Conservation (phyloP, 2,888 invertebrate genomes). For the Baronia brevicornis region DNA sequence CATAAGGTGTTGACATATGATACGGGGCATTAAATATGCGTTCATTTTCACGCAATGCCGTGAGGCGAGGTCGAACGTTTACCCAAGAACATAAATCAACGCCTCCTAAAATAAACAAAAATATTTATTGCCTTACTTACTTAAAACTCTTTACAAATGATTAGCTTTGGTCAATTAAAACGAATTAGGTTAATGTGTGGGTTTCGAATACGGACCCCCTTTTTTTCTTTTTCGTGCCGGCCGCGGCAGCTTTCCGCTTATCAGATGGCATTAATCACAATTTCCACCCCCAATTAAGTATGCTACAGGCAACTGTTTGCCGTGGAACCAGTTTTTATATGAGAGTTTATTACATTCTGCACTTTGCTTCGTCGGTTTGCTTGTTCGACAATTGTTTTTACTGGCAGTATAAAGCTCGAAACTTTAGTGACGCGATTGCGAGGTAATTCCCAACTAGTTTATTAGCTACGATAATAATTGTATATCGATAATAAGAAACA, state of each 20-base stretch:
- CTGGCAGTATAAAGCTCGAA: slow-evolving; percentile 41
- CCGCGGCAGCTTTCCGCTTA: slow-evolving; percentile 47
- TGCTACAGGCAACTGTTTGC: slow-evolving; percentile 40
- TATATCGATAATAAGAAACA: too few species aligned
- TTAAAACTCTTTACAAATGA: slow-evolving; percentile 61
- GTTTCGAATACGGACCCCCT: slow-evolving; percentile 49
- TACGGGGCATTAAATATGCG: slow-evolving; percentile 17
- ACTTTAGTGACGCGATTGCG: too few species aligned
- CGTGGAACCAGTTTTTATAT: slow-evolving; percentile 41
- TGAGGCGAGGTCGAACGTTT: slow-evolving; percentile 42
- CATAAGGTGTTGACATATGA: slow-evolving; percentile 16
- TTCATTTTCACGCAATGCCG: slow-evolving; percentile 34
- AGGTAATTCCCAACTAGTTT: too few species aligned
- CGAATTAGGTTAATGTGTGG: slow-evolving; percentile 73
- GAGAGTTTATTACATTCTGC: slow-evolving; percentile 46
- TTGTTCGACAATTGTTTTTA: slow-evolving; percentile 57
- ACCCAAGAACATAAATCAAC: slow-evolving; percentile 48
- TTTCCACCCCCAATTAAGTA: slow-evolving; percentile 72
- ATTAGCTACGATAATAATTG: too few species aligned
- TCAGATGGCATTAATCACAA: slow-evolving; percentile 73
- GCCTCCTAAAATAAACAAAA: slow-evolving; percentile 37
- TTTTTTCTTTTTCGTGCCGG: slow-evolving; percentile 49
- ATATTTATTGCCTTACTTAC: slow-evolving; percentile 39
- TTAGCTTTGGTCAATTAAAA: slow-evolving; percentile 68
- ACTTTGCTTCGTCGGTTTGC: slow-evolving; percentile 42